Evolutionary conservation across 2,113 vertebrate species (phyloP).

Genomic region (Tonatia bakeri): DNA sequence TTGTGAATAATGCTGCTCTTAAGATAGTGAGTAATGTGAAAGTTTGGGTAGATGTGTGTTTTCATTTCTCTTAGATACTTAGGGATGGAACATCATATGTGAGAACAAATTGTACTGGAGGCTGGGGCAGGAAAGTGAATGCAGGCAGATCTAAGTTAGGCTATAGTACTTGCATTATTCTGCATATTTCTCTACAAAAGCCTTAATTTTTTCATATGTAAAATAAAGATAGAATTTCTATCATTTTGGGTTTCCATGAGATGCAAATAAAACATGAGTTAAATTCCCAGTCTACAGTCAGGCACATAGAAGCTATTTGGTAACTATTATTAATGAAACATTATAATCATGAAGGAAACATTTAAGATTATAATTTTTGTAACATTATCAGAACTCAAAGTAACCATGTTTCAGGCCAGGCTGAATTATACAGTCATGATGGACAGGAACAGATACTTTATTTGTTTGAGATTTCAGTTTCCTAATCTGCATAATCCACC

Average conservation of each 20-base stretch:
- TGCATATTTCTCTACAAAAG: background rate
- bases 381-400: constrained; percentile 15
- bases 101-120: background rate
- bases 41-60: background rate
- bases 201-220: background rate
- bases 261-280: background rate
- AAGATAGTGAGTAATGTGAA: background rate
- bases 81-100: background rate
- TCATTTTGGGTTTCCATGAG: background rate
- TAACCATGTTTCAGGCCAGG: background rate
- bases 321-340: background rate
- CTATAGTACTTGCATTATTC: background rate
- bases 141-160: background rate
- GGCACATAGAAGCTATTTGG: background rate
- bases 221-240: background rate
- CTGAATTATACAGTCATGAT: background rate
- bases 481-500: background rate
- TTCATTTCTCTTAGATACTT: background rate
- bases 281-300: background rate
- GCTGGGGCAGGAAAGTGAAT: background rate
- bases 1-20: background rate
- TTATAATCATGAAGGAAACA: background rate
- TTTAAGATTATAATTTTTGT: background rate
- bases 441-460: background rate
- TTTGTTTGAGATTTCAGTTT: background rate